phyloP scores from a whole-genome alignment of 1,140 invertebrate species.

The Drosophila lowei region DNA sequence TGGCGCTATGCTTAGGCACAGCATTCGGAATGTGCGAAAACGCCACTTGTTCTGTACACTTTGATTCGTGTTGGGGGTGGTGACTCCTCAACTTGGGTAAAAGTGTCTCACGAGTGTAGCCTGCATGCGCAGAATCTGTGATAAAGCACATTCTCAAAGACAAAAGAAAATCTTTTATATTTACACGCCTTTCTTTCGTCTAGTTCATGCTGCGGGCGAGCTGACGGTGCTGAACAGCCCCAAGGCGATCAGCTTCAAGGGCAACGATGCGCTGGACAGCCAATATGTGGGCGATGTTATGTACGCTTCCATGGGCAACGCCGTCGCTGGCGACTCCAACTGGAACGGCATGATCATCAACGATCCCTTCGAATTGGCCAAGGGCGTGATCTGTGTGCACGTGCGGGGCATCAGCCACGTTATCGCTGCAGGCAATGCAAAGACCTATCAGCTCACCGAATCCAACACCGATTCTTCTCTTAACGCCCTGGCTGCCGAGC shows the following conservation, averaged over 20 bases:
- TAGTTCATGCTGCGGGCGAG: constrained; percentile 87
- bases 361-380: constrained; percentile 90
- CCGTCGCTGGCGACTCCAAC: constrained; percentile 85
- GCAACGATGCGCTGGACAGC: constrained; percentile 85
- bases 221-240: constrained; percentile 88
- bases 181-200: constrained; percentile 58
- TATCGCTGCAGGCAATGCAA: constrained; percentile 83
- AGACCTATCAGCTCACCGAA: constrained; percentile 66
- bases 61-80: constrained; percentile 21
- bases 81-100: background rate
- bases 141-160: background rate
- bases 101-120: constrained; percentile 7
- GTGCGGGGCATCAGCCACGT: constrained; percentile 87
- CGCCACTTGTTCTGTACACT: constrained; percentile 6
- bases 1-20: background rate
- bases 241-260: constrained; percentile 87
- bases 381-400: constrained; percentile 89
- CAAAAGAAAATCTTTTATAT: constrained; percentile 43
- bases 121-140: constrained; percentile 61
- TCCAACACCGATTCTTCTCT: constrained; percentile 48
- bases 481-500: constrained; percentile 52
- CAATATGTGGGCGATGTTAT: constrained; percentile 89
- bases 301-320: constrained; percentile 88
- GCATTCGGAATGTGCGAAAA: constrained; percentile 7
- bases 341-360: constrained; percentile 89